Percentiles rank a stretch among this genome's conserved stretches.
Conservation (phyloP, 2,113 vertebrate genomes). For the Calypte anna region DNA sequence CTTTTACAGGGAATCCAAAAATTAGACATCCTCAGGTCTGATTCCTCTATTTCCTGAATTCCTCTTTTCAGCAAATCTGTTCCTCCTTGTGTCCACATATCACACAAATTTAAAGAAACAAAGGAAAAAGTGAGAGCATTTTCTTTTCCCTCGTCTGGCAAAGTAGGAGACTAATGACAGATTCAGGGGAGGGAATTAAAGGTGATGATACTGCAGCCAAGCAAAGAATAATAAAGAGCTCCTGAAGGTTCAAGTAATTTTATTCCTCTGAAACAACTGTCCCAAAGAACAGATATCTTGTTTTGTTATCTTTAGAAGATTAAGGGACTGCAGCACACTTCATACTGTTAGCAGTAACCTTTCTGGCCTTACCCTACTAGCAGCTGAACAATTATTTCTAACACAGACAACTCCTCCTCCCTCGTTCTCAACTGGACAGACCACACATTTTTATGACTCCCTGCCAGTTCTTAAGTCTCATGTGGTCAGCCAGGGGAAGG, state of each 20-base stretch:
- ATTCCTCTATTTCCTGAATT: neutral
- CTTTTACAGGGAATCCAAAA: neutral
- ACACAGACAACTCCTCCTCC: neutral
- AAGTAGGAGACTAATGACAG: neutral
- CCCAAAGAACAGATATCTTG: neutral
- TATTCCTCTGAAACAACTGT: neutral
- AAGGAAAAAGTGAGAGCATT: neutral
- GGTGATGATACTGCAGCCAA: neutral
- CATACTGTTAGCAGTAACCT: constrained; percentile 35
- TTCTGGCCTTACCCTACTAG: constrained; percentile 31
- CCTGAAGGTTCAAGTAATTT: neutral
- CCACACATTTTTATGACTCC: neutral
- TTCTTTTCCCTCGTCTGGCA: neutral
- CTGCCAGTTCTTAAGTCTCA: neutral
- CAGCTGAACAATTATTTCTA: constrained; percentile 76
- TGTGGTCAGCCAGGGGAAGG: neutral
- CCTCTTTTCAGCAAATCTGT: neutral
- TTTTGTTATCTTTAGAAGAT: constrained; percentile 20
- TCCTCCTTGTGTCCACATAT: neutral
- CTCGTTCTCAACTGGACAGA: constrained; percentile 47
- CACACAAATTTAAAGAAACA: neutral
- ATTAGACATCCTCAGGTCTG: neutral
- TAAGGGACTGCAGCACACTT: constrained; percentile 11
- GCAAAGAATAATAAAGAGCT: neutral
- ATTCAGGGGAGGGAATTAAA: neutral